Base-by-base conservation (phyloP, 2,797 vertebrate genomes). In the Bradypodion pumilum region DNA sequence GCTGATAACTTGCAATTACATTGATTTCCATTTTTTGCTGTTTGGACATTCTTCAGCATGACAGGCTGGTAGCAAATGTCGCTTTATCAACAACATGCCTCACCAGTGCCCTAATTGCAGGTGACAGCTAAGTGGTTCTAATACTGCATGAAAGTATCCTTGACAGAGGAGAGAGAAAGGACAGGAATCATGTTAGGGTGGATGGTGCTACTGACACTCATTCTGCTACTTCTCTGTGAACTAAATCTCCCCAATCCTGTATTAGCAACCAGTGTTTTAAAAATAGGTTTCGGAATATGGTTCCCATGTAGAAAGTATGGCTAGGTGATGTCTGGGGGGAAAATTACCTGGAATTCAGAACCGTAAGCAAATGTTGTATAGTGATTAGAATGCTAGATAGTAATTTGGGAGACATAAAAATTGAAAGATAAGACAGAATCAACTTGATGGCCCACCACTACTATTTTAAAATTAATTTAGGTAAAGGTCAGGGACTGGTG, bases 21-120 rank as follows among this genome's bases (percentile, higher is more conserved):
- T 88, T 88, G 91, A 93, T 94, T 94, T 94, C 85, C 69, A 89
- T 94, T 94, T 94, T 94, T 92, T 91, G 40, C 83, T 93, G 77
- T 86, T 87, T 89, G 86, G 49, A 49, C 91, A 86, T 81, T 91
- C 88, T 93, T 95, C 88, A 90, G 86, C 89, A 88, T 90, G 86
- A 88, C 84, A 89, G 44, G 63, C 84, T 88, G 86, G 66, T 86
- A 90, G 87, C 74, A 91, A 87, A 87, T 84, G 81, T 87, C 87
- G 69, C 81, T 89, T 91, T 79, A 88, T 91, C 87, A 93, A 63
- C 85, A 86, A 72, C 42, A 63, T 91, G 83, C 82, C 85, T 78
- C 85, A 86, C 27, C 8, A 77, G 27, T 29, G 75, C 1, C 9
- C 66, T 90, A 81, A 92, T 86, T 93, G 37, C 37, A 70, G 72